Base-by-base conservation (phyloP, 2,113 vertebrate species). In the Mustela nigripes region DNA sequence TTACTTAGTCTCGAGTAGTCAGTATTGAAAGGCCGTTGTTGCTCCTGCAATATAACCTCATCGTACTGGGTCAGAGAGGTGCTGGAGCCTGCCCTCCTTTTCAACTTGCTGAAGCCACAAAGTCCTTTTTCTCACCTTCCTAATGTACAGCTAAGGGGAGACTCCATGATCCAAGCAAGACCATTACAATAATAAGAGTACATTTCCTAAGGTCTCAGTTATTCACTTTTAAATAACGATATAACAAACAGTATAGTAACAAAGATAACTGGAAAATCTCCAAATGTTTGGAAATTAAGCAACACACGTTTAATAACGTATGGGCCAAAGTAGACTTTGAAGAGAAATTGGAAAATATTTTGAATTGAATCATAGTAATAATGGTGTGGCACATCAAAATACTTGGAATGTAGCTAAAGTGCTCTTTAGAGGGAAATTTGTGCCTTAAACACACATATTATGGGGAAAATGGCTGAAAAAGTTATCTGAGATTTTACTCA, bases 401-500 rank as follows among this genome's bases (percentile, higher is more conserved):
- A 26, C 31, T 81, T 45, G 42, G 82, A 24, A 88, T 65, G 1
- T 60, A 76, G 33, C 60, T 91, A 56, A 88, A 50, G 60, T 63
- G 39, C 26, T 81, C 45, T 45, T 50, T 87, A 90, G 60, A 81
- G 31, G 36, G 9, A 94, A 73, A 58, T 67, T 65, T 76, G 85
- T 93, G 36, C 62, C 31, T 76, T 91, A 89, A 91, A 18, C 4
- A 67, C 24, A 58, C 36, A 4, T 88, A 58, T 78, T 36, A 91
- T 36, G 69, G 73, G 11, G 53, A 56, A 93, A 93, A 84, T 87
- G n/a, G 42, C 53, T 95, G 28, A 50, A 91, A 48, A 88, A 56
- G 83, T 90, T 60, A 78, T 58, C 26, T 73, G 82, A 60, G 73
- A 95, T 91, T 96, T 94, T 50, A 90, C 42, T 84, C 36, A 76